Base-by-base conservation (phyloP, 2,113 vertebrate genomes). In the Morphnarchus princeps region DNA sequence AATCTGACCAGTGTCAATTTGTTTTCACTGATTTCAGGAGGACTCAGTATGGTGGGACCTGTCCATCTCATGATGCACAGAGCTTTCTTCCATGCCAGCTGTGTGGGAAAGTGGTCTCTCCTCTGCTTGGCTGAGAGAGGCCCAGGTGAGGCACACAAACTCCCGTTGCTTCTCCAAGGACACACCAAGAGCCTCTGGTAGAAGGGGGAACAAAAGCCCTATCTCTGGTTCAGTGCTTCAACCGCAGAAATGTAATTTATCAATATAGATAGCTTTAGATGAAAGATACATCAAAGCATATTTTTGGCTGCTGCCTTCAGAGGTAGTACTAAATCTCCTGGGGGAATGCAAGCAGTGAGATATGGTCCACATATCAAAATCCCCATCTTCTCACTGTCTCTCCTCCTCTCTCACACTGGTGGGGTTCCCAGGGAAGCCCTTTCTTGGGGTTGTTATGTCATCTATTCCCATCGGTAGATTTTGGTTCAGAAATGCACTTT, bases 221-320 rank as follows among this genome's bases (percentile, higher is more conserved):
- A 12, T 88, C 84, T 90, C 83, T 93, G 74, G 52, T 82, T 95
- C 74, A 85, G 54, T 93, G 84, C 73, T 89, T 91, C 54, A 71
- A 66, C 73, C 0, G 0, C 57, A 66, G 71, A 72, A 95, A 89
- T 32, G 21, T 18, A 50, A 83, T 87, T 89, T 85, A 87, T 96
- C 89, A 58, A 52, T 87, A 78, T 16, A 94, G 73, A 79, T 87
- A 87, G 61, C 49, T 66, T 93, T 79, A 91, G 91, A 94, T 94
- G 45, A 94, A 93, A 95, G 77, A 85, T 82, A 93, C 45, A 94
- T 95, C 93, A 95, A 95, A 96, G 89, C 47, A 42, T 79, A 45
- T 76, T 94, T 93, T 81, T 65, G 70, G 49, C 91, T 87, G 66
- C 91, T 76, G 78, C 89, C 87, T 95, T 95, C 69, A 96, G 80